phyloP scores from a whole-genome alignment of 2,797 vertebrate species.

The Triplophysa bombifrons region DNA sequence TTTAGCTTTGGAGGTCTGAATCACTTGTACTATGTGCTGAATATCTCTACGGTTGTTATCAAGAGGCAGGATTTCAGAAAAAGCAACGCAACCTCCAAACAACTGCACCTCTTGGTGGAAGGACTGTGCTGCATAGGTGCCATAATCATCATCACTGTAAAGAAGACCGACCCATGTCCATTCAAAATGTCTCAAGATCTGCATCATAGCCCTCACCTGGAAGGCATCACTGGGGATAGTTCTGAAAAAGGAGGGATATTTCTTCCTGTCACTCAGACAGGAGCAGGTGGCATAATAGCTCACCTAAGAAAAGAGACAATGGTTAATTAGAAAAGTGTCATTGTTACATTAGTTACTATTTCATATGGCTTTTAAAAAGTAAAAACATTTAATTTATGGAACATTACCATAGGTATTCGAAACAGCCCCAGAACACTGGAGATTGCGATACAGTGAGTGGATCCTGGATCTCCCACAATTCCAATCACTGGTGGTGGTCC shows the following conservation, averaged over 20 bases:
- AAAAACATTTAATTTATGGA: not conserved
- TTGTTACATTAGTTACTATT: not conserved
- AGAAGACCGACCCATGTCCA: conserved; percentile 76
- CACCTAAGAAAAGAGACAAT: conserved; percentile 8
- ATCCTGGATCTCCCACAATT: conserved; percentile 57
- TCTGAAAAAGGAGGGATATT: conserved; percentile 60
- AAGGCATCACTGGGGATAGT: conserved; percentile 58
- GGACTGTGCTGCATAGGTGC: conserved; percentile 64
- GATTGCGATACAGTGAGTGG: conserved; percentile 58
- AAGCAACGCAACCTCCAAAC: conserved; percentile 65
- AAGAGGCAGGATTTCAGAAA: conserved; percentile 66
- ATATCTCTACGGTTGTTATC: conserved; percentile 55
- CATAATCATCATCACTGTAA: conserved; percentile 73
- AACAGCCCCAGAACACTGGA: conserved; percentile 62
- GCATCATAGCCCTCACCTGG: conserved; percentile 65
- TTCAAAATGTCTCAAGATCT: conserved; percentile 67
- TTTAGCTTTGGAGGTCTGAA: conserved; percentile 53
- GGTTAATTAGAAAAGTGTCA: not conserved
- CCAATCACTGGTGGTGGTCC: conserved; percentile 51
- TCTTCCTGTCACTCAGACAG: conserved; percentile 55
- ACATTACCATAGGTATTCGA: conserved; percentile 59
- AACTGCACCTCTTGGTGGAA: conserved; percentile 58
- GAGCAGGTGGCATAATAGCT: conserved; percentile 61
- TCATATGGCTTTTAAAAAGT: not conserved
- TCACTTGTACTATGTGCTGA: conserved; percentile 34